These are phyloP conservation scores for Periparus ater DNA, from an alignment of 2,797 vertebrate species.

Conservation along the genomic window DNA sequence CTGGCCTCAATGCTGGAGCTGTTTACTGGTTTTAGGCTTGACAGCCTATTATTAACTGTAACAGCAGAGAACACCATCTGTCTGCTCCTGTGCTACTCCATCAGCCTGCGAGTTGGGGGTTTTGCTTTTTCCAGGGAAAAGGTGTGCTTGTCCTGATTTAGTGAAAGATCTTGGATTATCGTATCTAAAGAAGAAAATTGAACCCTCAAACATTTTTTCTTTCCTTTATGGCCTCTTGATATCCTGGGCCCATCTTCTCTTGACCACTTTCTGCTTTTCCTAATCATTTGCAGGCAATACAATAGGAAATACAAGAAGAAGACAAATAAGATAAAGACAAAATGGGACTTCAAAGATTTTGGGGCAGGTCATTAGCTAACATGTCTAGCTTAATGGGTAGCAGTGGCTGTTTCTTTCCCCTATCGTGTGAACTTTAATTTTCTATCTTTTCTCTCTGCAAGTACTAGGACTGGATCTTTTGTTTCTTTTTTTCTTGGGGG, in stretches of 20 bases:
- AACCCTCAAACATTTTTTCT: background rate
- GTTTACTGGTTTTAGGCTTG: constrained; percentile 3
- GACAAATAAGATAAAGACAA: background rate
- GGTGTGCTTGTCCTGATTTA: background rate
- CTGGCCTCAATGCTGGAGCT: background rate
- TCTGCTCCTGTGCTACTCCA: background rate
- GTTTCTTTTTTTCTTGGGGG: background rate
- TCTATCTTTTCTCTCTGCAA: background rate
- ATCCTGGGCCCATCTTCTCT: background rate
- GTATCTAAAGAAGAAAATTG: background rate
- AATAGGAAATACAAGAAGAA: background rate
- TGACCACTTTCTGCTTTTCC: background rate
- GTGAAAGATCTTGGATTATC: background rate
- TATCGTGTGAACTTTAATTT: background rate
- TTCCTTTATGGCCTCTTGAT: background rate
- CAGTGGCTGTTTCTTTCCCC: background rate
- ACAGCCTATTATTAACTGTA: constrained; percentile 14
- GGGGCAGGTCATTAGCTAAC: background rate
- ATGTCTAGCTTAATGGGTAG: background rate
- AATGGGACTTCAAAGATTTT: background rate
- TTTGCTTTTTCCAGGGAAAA: background rate
- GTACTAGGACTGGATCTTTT: background rate
- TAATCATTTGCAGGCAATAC: background rate
- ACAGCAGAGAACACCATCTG: background rate
- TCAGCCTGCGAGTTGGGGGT: background rate